Evolutionary conservation across 2,888 invertebrate species (phyloP).

Genomic region (Sympetrum striolatum): DNA sequence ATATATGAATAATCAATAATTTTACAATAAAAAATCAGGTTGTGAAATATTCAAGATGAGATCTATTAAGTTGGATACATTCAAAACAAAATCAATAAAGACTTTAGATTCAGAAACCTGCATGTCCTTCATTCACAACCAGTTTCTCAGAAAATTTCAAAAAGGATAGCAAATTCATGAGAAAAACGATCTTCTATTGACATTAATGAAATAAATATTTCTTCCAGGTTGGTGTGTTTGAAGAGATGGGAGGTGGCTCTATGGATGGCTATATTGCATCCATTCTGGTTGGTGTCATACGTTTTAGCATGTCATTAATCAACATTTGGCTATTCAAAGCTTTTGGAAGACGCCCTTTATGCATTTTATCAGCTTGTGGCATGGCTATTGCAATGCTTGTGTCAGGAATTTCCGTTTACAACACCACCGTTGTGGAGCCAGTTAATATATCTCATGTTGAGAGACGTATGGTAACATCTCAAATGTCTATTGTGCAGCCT

Average conservation of each 20-base stretch:
- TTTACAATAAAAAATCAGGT: not conserved
- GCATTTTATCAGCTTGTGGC: constrained; percentile 63
- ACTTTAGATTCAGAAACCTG: no score
- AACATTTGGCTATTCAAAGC: constrained; percentile 65
- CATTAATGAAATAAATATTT: not conserved
- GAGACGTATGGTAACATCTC: constrained; percentile 9
- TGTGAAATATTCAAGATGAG: no score
- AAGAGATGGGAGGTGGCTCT: constrained; percentile 56
- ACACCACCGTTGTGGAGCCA: not conserved
- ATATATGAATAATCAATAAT: not conserved
- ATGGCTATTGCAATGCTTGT: constrained; percentile 66
- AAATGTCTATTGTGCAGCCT: not conserved
- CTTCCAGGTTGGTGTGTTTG: not conserved
- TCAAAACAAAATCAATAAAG: no score
- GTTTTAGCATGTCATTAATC: constrained; percentile 66
- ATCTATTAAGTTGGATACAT: no score
- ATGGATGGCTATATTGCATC: constrained; percentile 65
- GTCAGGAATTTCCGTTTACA: constrained; percentile 57
- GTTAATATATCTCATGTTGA: not conserved
- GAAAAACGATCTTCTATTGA: no score
- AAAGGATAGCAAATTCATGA: no score
- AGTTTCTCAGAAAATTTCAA: no score
- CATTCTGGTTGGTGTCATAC: constrained; percentile 65
- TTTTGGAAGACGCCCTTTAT: constrained; percentile 63
- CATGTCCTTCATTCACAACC: no score